Conservation (phyloP, 2,888 invertebrate species). For the Agriopis aurantiaria region DNA sequence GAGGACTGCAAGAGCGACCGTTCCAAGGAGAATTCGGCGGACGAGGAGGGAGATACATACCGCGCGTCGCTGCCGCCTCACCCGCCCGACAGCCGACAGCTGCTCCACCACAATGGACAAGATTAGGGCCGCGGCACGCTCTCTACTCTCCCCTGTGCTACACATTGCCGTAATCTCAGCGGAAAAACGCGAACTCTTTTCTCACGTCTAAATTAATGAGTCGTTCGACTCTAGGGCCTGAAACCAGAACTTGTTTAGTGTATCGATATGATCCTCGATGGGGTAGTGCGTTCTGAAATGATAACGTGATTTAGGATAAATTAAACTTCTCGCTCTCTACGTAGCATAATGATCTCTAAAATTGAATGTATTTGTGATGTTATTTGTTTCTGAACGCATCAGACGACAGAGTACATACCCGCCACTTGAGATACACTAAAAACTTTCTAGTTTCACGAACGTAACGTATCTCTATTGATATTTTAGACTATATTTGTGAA, state of each 20-base stretch:
- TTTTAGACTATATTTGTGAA: conserved; percentile 62
- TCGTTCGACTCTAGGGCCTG: conserved; percentile 41
- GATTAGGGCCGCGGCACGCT: conserved; percentile 83
- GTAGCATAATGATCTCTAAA: conserved; percentile 46
- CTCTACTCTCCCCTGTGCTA: conserved; percentile 51
- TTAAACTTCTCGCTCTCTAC: conserved; percentile 44
- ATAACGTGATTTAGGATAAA: conserved; percentile 41
- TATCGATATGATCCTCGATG: conserved; percentile 45
- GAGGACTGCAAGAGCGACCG: conserved; percentile 89
- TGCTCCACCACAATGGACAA: conserved; percentile 92
- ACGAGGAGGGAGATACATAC: conserved; percentile 84
- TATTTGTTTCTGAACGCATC: conserved; percentile 34
- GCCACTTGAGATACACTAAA: conserved; percentile 60
- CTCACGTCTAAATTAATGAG: conserved; percentile 14
- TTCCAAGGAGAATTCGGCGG: conserved; percentile 88
- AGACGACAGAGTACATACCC: conserved; percentile 24
- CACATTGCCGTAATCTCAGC: conserved; percentile 37
- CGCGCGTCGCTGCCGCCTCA: conserved; percentile 85
- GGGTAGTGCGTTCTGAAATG: conserved; percentile 33
- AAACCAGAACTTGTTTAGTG: conserved; percentile 69
- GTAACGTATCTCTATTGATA: conserved; percentile 50
- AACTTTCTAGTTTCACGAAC: conserved; percentile 65
- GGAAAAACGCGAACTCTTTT: conserved; percentile 24
- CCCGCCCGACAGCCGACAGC: conserved; percentile 88
- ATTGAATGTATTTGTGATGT: conserved; percentile 40